Evolutionary conservation across 2,797 vertebrate species (phyloP).

Genomic region (Nothura maculosa): DNA sequence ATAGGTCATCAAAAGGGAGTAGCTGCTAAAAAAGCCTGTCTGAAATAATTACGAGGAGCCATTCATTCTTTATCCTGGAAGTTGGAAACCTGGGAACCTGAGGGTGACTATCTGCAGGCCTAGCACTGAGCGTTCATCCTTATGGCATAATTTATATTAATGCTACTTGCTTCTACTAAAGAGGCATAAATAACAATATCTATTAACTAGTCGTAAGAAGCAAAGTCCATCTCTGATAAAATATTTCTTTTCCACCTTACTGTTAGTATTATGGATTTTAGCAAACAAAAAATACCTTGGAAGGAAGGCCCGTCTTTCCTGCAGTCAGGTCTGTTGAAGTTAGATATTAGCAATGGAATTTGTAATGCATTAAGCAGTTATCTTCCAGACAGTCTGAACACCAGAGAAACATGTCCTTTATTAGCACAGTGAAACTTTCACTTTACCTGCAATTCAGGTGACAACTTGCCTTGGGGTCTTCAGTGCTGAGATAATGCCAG

Average conservation of each 20-base stretch:
- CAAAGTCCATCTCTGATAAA: not conserved
- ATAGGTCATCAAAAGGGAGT: not conserved
- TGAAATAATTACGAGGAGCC: not conserved
- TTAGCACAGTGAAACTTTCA: constrained; percentile 20
- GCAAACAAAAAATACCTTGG: not conserved
- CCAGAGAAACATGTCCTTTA: constrained; percentile 48
- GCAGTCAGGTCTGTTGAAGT: not conserved
- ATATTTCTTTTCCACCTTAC: not conserved
- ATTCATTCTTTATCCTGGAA: not conserved
- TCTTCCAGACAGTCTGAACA: constrained; percentile 42
- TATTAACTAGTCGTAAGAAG: not conserved
- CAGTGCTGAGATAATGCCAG: constrained; percentile 18
- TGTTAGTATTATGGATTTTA: not conserved
- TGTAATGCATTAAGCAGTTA: constrained; percentile 13
- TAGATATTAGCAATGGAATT: constrained; percentile 11
- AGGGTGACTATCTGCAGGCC: not conserved
- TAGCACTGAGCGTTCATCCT: not conserved
- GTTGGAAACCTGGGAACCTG: not conserved
- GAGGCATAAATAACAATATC: not conserved
- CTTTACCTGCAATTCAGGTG: constrained; percentile 34
- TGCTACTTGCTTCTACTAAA: not conserved
- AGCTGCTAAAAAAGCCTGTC: not conserved
- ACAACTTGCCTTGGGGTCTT: constrained; percentile 45
- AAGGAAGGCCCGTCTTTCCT: not conserved
- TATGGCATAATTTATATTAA: not conserved